phyloP scores from a whole-genome alignment of 2,113 vertebrate species.

The Thunnus thynnus region DNA sequence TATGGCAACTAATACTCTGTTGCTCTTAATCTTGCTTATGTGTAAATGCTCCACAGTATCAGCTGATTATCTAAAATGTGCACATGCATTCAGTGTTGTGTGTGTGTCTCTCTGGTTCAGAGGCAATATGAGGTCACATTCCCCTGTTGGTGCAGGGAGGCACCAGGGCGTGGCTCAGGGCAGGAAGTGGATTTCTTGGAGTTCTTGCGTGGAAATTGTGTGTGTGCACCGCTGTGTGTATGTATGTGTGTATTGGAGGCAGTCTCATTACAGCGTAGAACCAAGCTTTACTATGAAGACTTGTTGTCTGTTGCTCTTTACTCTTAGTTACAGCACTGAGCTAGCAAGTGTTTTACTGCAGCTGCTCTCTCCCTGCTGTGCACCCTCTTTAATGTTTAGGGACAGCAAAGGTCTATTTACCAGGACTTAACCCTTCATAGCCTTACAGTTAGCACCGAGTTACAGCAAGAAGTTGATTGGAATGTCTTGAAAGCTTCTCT shows the following conservation, averaged over 20 bases:
- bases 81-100: conserved; percentile 12
- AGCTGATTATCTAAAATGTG: conserved; percentile 24
- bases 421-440: conserved; percentile 35
- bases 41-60: not conserved
- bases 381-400: conserved; percentile 25
- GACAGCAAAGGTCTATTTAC: conserved; percentile 31
- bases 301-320: conserved; percentile 31
- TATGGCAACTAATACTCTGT: not conserved
- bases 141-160: conserved; percentile 60
- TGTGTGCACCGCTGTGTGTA: conserved; percentile 18
- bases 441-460: not conserved
- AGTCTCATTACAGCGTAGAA: conserved; percentile 24
- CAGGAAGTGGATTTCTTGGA: conserved; percentile 73
- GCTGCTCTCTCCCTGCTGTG: conserved; percentile 47
- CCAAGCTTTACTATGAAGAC: conserved; percentile 17
- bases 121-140: conserved; percentile 81
- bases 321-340: conserved; percentile 34
- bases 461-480: not conserved
- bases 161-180: conserved; percentile 65
- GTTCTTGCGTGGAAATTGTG: conserved; percentile 44
- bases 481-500: conserved; percentile 7
- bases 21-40: not conserved
- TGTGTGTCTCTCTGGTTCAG: conserved; percentile 43
- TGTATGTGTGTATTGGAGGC: conserved; percentile 3
- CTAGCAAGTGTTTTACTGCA: conserved; percentile 44